Conservation (phyloP, 92 coral and sea anemone species). For the Zoanthus sansibaricus region DNA sequence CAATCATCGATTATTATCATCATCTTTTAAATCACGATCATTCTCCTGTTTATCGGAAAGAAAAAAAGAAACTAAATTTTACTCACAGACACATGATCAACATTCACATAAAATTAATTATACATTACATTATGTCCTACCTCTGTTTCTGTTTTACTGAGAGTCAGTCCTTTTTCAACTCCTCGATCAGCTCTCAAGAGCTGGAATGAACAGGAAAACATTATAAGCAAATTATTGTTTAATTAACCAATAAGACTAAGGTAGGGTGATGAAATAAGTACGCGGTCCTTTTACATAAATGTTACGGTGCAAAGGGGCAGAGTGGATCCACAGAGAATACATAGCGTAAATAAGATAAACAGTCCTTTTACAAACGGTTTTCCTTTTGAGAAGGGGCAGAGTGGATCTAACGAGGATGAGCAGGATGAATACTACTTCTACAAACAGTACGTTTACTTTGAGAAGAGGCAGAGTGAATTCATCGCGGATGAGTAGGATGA, state of each 20-base stretch:
- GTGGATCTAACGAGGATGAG: constrained; percentile 91
- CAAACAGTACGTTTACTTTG: neutral
- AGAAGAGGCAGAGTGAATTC: neutral
- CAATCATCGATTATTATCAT: too few relatives aligned
- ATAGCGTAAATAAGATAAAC: constrained; percentile 82
- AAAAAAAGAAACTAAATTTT: neutral
- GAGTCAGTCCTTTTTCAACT: constrained; percentile 76
- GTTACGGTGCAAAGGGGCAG: constrained; percentile 66
- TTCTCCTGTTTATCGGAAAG: too few relatives aligned
- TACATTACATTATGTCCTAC: constrained; percentile 42
- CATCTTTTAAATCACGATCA: too few relatives aligned
- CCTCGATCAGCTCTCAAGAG: constrained; percentile 83
- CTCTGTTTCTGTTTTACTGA: constrained; percentile 97
- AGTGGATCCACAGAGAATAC: constrained; percentile 90
- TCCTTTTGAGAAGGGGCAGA: constrained; percentile 82
- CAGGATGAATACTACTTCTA: constrained; percentile 68
- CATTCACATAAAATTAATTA: neutral
- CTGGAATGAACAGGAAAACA: constrained; percentile 45
- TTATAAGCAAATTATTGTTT: neutral
- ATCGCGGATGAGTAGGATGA: neutral
- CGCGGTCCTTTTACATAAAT: too few relatives aligned
- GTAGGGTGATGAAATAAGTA: too few relatives aligned
- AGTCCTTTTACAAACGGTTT: neutral
- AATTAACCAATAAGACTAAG: neutral
- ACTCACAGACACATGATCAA: neutral